Evolutionary conservation across 2,113 vertebrate species (phyloP).

Genomic region (Oncorhynchus keta): DNA sequence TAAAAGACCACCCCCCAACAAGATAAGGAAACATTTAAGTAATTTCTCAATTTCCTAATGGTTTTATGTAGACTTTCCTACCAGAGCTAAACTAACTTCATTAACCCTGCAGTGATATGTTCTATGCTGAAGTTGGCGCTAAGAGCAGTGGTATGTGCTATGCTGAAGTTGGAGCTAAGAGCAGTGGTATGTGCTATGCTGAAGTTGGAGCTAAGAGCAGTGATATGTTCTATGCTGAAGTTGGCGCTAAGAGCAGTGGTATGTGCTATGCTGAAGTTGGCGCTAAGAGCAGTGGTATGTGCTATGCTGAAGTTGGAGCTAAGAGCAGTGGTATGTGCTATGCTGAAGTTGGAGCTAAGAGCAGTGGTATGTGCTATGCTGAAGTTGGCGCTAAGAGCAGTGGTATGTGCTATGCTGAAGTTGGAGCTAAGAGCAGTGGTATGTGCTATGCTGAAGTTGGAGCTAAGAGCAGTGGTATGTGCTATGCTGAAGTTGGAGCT

Average conservation of each 20-base stretch:
- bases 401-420: not conserved
- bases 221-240: not conserved
- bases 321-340: too few relatives aligned
- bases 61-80: too few relatives aligned
- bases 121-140: not conserved
- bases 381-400: not conserved
- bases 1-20: not conserved
- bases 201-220: not conserved
- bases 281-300: not conserved
- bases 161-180: not conserved
- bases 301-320: not conserved
- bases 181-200: not conserved
- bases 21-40: not conserved
- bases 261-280: not conserved
- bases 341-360: not conserved
- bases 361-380: not conserved
- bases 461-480: not conserved
- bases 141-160: not conserved
- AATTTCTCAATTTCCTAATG: too few relatives aligned
- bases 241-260: not conserved
- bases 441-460: too few relatives aligned
- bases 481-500: not conserved
- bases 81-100: too few relatives aligned
- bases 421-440: not conserved
- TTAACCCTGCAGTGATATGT: not conserved